Conservation (phyloP, 1,140 invertebrate species). For the Lordiphosa mommai region DNA sequence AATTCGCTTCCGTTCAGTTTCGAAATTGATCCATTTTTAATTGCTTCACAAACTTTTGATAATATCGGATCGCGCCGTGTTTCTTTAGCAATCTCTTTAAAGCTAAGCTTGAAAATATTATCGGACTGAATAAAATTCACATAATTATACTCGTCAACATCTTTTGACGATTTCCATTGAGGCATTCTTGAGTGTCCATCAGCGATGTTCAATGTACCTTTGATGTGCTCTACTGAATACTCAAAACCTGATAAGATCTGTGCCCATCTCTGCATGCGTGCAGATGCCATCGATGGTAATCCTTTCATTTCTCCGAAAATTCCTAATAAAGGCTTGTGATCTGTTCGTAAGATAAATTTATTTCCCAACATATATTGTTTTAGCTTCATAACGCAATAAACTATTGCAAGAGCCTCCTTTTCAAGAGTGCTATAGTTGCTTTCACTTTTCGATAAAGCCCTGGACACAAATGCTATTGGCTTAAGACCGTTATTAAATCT, state of each 20-base stretch:
- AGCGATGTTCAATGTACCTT: neutral
- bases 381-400: neutral
- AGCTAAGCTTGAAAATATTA: neutral
- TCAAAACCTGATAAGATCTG: neutral
- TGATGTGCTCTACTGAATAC: neutral
- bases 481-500: neutral
- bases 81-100: slow-evolving; percentile 1
- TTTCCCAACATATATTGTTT: neutral
- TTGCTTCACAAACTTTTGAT: slow-evolving; percentile 1
- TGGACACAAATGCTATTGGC: slow-evolving; percentile 8
- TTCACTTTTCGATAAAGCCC: slow-evolving; percentile 1
- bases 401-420: slow-evolving; percentile 6
- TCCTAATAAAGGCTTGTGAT: slow-evolving; percentile 7
- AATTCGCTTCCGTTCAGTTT: too few relatives aligned
- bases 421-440: slow-evolving; percentile 6
- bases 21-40: too few relatives aligned
- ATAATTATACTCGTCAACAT: too few relatives aligned
- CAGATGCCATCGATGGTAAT: slow-evolving; percentile 9
- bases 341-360: slow-evolving; percentile 1
- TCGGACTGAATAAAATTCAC: neutral
- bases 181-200: slow-evolving; percentile 4
- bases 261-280: slow-evolving; percentile 6
- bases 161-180: neutral
- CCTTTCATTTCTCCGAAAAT: slow-evolving; percentile 12
- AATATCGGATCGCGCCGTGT: neutral